Base-by-base conservation (phyloP, 2,113 vertebrate genomes). In the Patagioenas fasciata region DNA sequence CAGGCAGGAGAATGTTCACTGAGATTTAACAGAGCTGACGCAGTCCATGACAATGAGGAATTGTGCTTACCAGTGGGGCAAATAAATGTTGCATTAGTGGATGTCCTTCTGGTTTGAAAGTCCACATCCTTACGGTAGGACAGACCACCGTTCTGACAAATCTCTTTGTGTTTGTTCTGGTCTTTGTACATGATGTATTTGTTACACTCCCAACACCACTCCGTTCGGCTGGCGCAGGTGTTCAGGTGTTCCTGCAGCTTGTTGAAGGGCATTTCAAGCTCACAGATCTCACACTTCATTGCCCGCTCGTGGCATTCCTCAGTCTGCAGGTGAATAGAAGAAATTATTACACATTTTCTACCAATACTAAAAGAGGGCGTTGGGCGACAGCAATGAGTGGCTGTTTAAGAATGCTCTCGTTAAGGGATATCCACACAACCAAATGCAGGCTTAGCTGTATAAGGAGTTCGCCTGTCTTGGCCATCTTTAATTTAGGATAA, bases 271-370 rank as follows among this genome's bases (percentile, higher is more conserved):
- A 99, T 17, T 15, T 97, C 95, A 82, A 98, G 95, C 25, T 98
- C 75, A 11, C 98, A 99, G 96, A 98, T 98, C 47, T 50, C 58
- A 81, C 99, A 99, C 34, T 32, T 56, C 50, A n/a, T 36, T 13
- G 91, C 65, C 57, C 97, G 96, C 56, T 98, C 93, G 5, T 40
- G 77, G 61, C 98, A 98, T 34, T 98, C 96, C 11, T 98, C 65
- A 26, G 82, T 48, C 99, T 99, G 96, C 5, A 34, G 21, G 6
- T 25, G 44, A 64, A 78, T 1, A 86, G 72, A 79, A 8, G 50
- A 38, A 44, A 71, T 51, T 5, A 31, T 20, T 75, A n/a, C 53
- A 74, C 57, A 44, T 57, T 60, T 72, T 28, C 20, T 38, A 14
- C 56, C 57, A 32, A 14, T 71, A 71, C 2, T 50, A 47, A 62